These are phyloP conservation scores for Pecten maximus DNA, from an alignment of 2,888 invertebrate genomes.

Conservation along the genomic window DNA sequence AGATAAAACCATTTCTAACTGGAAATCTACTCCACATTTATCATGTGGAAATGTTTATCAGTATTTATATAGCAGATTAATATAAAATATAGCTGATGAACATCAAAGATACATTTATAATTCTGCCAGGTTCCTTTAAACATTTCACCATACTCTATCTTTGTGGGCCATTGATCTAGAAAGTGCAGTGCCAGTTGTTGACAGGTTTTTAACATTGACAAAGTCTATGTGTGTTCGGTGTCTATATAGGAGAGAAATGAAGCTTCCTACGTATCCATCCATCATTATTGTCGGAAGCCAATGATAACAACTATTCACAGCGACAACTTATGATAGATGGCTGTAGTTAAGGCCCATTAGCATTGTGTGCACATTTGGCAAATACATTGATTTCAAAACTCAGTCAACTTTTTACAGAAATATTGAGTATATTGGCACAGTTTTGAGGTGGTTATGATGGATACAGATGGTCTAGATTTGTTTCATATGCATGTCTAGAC, in stretches of 20 bases:
- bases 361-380: background rate
- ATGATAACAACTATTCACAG: background rate
- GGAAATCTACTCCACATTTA: background rate
- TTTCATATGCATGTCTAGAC: background rate
- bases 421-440: background rate
- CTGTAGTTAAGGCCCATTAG: background rate
- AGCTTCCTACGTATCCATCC: background rate
- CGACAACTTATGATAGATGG: background rate
- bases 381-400: background rate
- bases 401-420: background rate
- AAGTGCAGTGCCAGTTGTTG: background rate
- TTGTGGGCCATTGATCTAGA: slow-evolving; percentile 12
- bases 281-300: background rate
- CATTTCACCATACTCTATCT: background rate
- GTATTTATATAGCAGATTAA: background rate
- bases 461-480: background rate
- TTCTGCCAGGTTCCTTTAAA: background rate
- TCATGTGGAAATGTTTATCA: background rate
- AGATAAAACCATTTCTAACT: slow-evolving; percentile 6
- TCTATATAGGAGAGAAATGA: background rate
- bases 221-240: slow-evolving; percentile 5
- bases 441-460: background rate
- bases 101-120: background rate
- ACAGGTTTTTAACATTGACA: background rate
- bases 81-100: background rate